phyloP scores from a whole-genome alignment of 1,140 invertebrate species.

The Aphis gossypii region DNA sequence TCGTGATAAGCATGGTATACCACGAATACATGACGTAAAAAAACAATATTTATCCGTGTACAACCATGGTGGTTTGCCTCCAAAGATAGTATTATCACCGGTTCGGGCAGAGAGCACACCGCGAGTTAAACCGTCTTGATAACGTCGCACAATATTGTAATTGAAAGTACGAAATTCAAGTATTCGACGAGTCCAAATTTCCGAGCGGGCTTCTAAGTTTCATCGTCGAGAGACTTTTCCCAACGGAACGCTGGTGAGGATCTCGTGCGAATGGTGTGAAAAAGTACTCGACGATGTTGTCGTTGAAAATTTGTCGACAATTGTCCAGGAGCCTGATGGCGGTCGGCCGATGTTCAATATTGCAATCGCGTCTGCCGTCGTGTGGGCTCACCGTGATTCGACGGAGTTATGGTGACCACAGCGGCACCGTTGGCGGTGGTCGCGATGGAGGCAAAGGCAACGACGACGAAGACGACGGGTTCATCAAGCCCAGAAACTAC shows the following conservation, averaged over 20 bases:
- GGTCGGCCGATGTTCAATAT: background rate
- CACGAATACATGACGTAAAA: background rate
- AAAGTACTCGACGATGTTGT: background rate
- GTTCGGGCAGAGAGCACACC: background rate
- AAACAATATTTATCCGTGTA: background rate
- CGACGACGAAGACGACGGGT: background rate
- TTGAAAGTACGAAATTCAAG: background rate
- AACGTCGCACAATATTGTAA: background rate
- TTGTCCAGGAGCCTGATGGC: background rate
- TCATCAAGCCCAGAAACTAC: slow-evolving; percentile 64
- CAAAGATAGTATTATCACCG: background rate
- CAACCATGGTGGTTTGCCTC: no score
- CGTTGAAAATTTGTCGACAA: no score
- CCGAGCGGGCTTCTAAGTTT: no score
- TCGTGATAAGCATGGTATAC: background rate
- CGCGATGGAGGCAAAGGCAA: background rate
- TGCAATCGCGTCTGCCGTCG: background rate
- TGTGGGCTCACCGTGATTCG: background rate
- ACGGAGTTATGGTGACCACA: background rate
- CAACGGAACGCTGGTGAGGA: background rate
- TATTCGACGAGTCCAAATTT: background rate
- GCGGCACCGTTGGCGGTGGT: background rate
- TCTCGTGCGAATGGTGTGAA: background rate
- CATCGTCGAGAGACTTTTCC: background rate
- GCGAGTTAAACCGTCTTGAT: background rate